Evolutionary conservation across 2,888 invertebrate species (phyloP), one percentile per base, ranked within the genome.

Genomic region (Copidosoma aretas): DNA sequence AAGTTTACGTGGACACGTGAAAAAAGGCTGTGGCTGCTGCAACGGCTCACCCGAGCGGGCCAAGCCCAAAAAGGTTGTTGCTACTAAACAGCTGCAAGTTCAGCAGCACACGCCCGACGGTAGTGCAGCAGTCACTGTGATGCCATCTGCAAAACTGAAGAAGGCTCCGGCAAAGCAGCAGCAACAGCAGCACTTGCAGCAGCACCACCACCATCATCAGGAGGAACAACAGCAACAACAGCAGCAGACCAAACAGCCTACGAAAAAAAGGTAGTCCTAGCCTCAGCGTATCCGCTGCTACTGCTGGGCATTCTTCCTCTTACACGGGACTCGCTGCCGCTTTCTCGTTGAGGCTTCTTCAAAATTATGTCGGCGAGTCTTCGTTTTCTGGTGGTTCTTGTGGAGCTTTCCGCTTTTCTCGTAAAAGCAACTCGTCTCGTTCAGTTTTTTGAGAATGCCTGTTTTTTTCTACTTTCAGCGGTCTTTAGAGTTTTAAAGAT

Each of bases 1-100:
- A 79, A 75, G 88, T 82, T 84, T 84, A 0, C 82, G 89, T 0
- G 89, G 88, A 10, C 87, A 88, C 14, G 88, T 88, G 1, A 89
- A 89, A 74, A 86, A 89, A 53, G 74, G 74, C 32, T 88, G 87
- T 61, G 22, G 22, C 46, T 89, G 90, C 79, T 90, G 89, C 80
- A 87, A 85, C 77, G 89, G 89, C 10, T 85, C 86, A 0, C 86
- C 88, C 0, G 86, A 87, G 3, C 85, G 88, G 12, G 85, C 85
- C 39, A 83, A 86, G 54, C 85, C 88, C 62, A 87, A 88, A 75
- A 73, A 66, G 14, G 67, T 69, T 17, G 3, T 57, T 22, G 17
- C 46, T 25, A 5, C 46, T 15, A 12, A 46, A 1, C 65, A 66
- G 39, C 60, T 32, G 8, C 57, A 17, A 12, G 39, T n/a, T 4